Evolutionary conservation across 2,888 invertebrate genomes (phyloP).

Genomic region (Timandra comae): DNA sequence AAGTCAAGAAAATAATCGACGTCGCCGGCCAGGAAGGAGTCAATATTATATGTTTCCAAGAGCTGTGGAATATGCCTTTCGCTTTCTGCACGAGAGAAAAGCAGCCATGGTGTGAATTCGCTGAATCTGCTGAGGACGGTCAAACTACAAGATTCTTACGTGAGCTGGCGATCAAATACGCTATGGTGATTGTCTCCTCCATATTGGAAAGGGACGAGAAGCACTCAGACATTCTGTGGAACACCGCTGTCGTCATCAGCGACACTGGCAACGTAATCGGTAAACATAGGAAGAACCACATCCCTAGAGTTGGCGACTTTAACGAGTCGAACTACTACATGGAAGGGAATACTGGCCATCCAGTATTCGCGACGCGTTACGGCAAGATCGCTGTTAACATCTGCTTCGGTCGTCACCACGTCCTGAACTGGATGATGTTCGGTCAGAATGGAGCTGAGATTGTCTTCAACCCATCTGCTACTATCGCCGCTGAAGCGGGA

Average conservation of each 20-base stretch:
- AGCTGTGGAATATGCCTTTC: slow-evolving; percentile 99
- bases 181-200: slow-evolving; percentile 97
- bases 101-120: slow-evolving; percentile 98
- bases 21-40: slow-evolving; percentile 89
- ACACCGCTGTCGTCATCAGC: slow-evolving; percentile 96
- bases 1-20: slow-evolving; percentile 87
- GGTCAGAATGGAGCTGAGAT: slow-evolving; percentile 98
- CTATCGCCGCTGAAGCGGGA: slow-evolving; percentile 81
- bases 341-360: slow-evolving; percentile 97
- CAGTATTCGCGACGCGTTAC: slow-evolving; percentile 91
- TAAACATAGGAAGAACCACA: slow-evolving; percentile 99
- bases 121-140: slow-evolving; percentile 93
- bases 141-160: slow-evolving; percentile 90
- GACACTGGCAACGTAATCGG: slow-evolving; percentile 92
- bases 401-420: slow-evolving; percentile 98
- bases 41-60: slow-evolving; percentile 96
- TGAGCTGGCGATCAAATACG: slow-evolving; percentile 86
- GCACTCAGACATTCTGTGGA: slow-evolving; percentile 94
- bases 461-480: slow-evolving; percentile 99
- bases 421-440: slow-evolving; percentile 98
- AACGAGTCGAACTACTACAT: slow-evolving; percentile 99
- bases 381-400: slow-evolving; percentile 96
- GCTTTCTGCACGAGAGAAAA: slow-evolving; percentile 98
- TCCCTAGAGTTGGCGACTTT: slow-evolving; percentile 98
- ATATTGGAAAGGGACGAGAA: slow-evolving; percentile 94